Percentiles rank a stretch among this genome's conserved stretches.
Evolutionary conservation across 1,140 invertebrate genomes (phyloP).

Genomic region (Sycobia sp.): DNA sequence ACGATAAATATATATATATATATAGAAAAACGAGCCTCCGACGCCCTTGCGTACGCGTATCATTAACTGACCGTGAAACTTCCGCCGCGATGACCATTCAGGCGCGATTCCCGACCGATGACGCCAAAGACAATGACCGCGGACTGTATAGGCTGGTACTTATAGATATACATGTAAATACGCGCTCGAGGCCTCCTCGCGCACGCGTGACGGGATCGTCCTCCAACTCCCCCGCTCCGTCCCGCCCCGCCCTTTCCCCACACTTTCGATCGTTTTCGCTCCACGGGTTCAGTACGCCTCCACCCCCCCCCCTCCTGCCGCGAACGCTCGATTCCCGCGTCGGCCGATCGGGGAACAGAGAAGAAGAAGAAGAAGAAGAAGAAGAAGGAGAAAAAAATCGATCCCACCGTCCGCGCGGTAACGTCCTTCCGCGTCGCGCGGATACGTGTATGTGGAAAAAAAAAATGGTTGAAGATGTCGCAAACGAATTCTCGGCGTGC

Average conservation of each 20-base stretch:
- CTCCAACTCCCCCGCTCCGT: not conserved
- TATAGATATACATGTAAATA: too few relatives aligned
- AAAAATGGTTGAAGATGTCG: constrained; percentile 38
- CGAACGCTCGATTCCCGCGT: not conserved
- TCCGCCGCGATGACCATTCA: constrained; percentile 30
- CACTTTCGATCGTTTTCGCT: not conserved
- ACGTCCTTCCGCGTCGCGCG: not conserved
- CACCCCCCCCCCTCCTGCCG: not conserved
- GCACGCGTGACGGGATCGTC: too few relatives aligned
- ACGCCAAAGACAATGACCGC: constrained; percentile 37
- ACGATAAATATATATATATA: too few relatives aligned
- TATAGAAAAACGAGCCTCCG: too few relatives aligned
- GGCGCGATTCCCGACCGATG: constrained; percentile 39
- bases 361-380: too few relatives aligned
- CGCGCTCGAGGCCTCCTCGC: too few relatives aligned
- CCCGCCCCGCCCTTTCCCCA: too few relatives aligned
- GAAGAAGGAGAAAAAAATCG: too few relatives aligned
- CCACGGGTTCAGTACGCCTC: not conserved
- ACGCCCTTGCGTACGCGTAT: too few relatives aligned
- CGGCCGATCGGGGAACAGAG: not conserved
- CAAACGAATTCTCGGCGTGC: too few relatives aligned
- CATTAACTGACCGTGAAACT: too few relatives aligned
- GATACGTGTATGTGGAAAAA: constrained; percentile 17
- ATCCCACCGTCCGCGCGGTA: not conserved
- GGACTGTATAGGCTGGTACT: too few relatives aligned